These are phyloP conservation scores for Brachionus koreanus DNA, from an alignment of 1,140 invertebrate species.

Conservation along the genomic window DNA sequence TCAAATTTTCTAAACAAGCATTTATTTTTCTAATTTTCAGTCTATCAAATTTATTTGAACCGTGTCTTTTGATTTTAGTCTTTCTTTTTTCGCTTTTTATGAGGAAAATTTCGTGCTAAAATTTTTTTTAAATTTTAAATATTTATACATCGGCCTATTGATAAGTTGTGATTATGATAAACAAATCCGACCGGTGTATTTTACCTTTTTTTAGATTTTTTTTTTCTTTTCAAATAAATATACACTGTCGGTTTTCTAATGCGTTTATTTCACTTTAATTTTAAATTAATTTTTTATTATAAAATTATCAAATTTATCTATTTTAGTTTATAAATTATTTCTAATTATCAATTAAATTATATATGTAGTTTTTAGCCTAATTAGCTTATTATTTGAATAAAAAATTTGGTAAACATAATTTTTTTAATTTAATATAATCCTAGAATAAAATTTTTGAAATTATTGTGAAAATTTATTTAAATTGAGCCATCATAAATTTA, in stretches of 20 bases:
- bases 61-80: not conserved
- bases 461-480: too few species aligned
- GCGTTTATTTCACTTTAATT: not conserved
- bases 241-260: not conserved
- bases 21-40: constrained; percentile 22
- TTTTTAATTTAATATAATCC: not conserved
- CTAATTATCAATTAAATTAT: not conserved
- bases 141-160: constrained; percentile 17
- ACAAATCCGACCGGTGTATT: constrained; percentile 19
- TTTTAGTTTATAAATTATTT: too few species aligned
- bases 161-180: not conserved
- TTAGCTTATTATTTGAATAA: not conserved
- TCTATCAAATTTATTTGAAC: not conserved
- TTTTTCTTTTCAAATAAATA: not conserved
- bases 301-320: too few species aligned
- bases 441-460: too few species aligned
- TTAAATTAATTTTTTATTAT: not conserved
- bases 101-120: not conserved
- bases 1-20: constrained; percentile 1
- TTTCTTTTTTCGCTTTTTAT: not conserved
- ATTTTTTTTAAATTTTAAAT: not conserved
- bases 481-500: too few species aligned
- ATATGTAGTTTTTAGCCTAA: not conserved
- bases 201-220: not conserved
- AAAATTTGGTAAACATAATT: not conserved